Evolutionary conservation across 2,888 invertebrate species (phyloP).

Genomic region (Melanotus villosus): DNA sequence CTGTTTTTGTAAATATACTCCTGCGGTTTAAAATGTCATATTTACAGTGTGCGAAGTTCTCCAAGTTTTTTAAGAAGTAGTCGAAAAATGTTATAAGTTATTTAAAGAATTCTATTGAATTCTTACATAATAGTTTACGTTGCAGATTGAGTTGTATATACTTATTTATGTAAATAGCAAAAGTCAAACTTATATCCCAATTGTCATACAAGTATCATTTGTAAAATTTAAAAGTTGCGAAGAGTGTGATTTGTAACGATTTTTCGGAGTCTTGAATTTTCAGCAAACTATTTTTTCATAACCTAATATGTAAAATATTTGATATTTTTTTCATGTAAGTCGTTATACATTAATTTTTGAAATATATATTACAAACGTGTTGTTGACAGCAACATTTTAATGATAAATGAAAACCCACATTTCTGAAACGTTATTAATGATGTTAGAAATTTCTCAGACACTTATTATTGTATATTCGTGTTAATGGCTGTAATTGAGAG

Average conservation of each 20-base stretch:
- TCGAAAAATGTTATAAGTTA: no score
- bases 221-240: neutral
- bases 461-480: conserved; percentile 45
- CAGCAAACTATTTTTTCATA: neutral
- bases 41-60: no score
- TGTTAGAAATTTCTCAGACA: conserved; percentile 42
- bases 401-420: conserved; percentile 45
- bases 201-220: neutral
- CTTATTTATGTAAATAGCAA: neutral
- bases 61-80: no score
- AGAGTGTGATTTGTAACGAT: neutral
- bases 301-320: neutral
- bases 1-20: no score
- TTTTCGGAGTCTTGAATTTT: neutral
- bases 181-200: neutral
- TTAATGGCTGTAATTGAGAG: conserved; percentile 43
- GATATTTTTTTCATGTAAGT: neutral
- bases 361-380: conserved; percentile 31
- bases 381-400: conserved; percentile 43
- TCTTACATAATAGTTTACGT: neutral
- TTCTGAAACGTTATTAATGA: conserved; percentile 46
- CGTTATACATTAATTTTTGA: conserved; percentile 28
- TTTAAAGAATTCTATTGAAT: no score
- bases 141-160: neutral
- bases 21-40: no score